Evolutionary conservation across 1,140 invertebrate species (phyloP).

Genomic region (Drosophila melanica): DNA sequence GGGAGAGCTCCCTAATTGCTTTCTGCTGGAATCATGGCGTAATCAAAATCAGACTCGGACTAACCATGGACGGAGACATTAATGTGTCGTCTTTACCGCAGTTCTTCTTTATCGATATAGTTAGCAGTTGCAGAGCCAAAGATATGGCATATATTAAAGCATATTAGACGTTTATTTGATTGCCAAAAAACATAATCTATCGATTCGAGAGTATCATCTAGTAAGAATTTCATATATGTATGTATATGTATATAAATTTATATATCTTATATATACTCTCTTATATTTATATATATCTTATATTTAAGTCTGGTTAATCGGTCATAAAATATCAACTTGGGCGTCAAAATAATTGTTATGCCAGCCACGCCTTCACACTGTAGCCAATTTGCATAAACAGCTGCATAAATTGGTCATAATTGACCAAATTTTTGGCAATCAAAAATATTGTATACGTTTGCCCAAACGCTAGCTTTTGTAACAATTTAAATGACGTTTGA

Average conservation of each 20-base stretch:
- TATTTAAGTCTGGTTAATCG: background rate
- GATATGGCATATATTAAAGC: background rate
- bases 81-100: slow-evolving; percentile 37
- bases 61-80: slow-evolving; percentile 47
- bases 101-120: background rate
- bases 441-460: slow-evolving; percentile 25
- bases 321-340: slow-evolving; percentile 5
- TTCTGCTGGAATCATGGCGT: slow-evolving; percentile 74
- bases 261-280: too few species aligned
- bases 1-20: slow-evolving; percentile 67
- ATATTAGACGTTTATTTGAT: too few species aligned
- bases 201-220: too few species aligned
- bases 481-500: slow-evolving; percentile 49
- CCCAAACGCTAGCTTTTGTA: background rate
- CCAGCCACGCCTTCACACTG: slow-evolving; percentile 39
- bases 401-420: slow-evolving; percentile 63
- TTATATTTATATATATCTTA: too few species aligned
- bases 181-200: too few species aligned
- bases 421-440: slow-evolving; percentile 64
- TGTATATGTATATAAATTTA: too few species aligned
- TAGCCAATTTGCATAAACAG: slow-evolving; percentile 32
- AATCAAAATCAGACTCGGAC: slow-evolving; percentile 59
- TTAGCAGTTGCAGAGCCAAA: background rate
- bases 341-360: slow-evolving; percentile 42
- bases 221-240: too few species aligned